phyloP scores from a whole-genome alignment of 2,113 vertebrate species.

The Notothenia coriiceps region DNA sequence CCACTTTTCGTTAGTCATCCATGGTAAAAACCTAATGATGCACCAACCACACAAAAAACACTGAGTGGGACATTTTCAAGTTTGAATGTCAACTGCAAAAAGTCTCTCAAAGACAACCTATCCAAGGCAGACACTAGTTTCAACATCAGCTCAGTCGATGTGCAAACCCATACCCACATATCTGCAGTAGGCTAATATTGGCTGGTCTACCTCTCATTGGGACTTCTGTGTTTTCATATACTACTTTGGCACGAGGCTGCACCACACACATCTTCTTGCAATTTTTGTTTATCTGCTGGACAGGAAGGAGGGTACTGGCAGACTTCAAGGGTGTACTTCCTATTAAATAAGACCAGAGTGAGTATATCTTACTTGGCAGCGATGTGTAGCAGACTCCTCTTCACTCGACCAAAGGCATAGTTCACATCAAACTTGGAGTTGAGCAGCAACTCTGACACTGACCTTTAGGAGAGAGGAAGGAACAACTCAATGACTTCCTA shows the following conservation, averaged over 20 bases:
- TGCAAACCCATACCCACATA: neutral
- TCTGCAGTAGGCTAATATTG: neutral
- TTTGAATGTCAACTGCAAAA: neutral
- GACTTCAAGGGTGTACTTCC: neutral
- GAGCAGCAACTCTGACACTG: conserved; percentile 95
- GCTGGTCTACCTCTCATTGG: neutral
- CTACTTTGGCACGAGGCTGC: neutral
- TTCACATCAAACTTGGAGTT: conserved; percentile 99
- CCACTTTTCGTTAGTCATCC: too few species aligned
- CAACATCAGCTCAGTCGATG: neutral
- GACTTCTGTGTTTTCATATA: neutral
- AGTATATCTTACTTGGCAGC: conserved; percentile 92
- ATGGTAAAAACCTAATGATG: too few species aligned
- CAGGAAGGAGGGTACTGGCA: neutral
- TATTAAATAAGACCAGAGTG: neutral
- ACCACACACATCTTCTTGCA: neutral
- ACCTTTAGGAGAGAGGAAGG: conserved; percentile 80
- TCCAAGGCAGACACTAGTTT: neutral
- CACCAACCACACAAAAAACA: too few species aligned
- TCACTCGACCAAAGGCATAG: conserved; percentile 98
- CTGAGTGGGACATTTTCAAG: neutral
- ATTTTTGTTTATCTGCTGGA: neutral
- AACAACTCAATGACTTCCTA: neutral
- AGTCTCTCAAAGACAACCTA: neutral
- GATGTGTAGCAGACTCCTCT: conserved; percentile 98